Percentiles rank a stretch among this genome's conserved stretches.
These are phyloP conservation scores for Brenthis ino DNA, from an alignment of 2,888 invertebrate species.

Conservation along the genomic window DNA sequence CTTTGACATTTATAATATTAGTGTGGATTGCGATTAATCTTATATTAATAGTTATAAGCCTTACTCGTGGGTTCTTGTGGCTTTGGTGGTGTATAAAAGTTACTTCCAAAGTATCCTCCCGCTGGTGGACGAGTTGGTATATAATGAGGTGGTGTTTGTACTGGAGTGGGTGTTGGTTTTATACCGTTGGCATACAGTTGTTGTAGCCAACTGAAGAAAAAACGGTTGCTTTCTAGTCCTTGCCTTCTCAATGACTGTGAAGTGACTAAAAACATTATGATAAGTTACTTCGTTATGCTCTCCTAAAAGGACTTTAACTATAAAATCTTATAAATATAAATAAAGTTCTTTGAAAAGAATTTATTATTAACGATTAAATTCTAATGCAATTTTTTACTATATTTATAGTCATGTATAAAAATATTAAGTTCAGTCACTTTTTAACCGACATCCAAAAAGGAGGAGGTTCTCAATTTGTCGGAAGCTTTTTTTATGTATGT, in stretches of 20 bases:
- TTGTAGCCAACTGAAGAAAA: constrained; percentile 14
- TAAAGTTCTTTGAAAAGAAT: too few relatives aligned
- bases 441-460: too few relatives aligned
- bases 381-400: not conserved
- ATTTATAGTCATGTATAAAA: not conserved
- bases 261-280: constrained; percentile 49
- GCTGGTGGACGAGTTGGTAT: constrained; percentile 54
- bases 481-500: too few relatives aligned
- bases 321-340: not conserved
- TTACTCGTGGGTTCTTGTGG: constrained; percentile 63
- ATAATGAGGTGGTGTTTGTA: constrained; percentile 26
- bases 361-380: too few relatives aligned
- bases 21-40: too few relatives aligned
- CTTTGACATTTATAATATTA: too few relatives aligned
- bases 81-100: constrained; percentile 59
- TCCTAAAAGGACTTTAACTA: not conserved
- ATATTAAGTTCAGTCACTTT: not conserved
- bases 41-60: not conserved
- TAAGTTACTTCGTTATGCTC: not conserved
- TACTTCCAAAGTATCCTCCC: constrained; percentile 62
- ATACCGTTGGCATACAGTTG: constrained; percentile 4
- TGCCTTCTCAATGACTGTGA: constrained; percentile 45
- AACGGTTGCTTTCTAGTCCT: constrained; percentile 38
- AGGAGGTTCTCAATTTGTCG: too few relatives aligned
- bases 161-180: constrained; percentile 10